A percentile compares a stretch with the other conserved stretches of the same genome.
These are phyloP conservation scores for Zingel zingel DNA, from an alignment of 2,113 vertebrate species.

Conservation along the genomic window DNA sequence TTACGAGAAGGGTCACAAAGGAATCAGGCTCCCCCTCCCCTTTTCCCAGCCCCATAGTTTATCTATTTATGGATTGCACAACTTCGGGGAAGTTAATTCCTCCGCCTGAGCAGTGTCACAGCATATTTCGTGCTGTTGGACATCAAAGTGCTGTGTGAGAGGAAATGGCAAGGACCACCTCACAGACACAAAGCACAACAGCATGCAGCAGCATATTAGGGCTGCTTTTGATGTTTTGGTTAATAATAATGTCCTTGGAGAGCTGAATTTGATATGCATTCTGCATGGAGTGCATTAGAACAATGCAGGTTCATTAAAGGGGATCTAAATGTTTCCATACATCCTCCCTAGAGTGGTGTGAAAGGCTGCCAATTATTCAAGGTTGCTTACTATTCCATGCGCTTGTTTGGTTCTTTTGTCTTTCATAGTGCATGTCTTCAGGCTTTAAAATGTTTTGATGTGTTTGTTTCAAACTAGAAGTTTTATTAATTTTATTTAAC, in stretches of 20 bases:
- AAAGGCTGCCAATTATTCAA: slow-evolving; percentile 61
- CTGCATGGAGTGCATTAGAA: slow-evolving; percentile 76
- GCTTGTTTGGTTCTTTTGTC: slow-evolving; percentile 17
- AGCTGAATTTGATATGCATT: slow-evolving; percentile 79
- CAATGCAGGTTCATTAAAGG: slow-evolving; percentile 78
- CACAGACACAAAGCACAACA: slow-evolving; percentile 77
- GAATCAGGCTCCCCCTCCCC: slow-evolving; percentile 45
- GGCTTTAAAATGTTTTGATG: slow-evolving; percentile 8
- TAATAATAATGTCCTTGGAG: slow-evolving; percentile 77
- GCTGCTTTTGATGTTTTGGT: slow-evolving; percentile 79
- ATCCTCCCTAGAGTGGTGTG: slow-evolving; percentile 60
- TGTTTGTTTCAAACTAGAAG: not conserved
- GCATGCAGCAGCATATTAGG: slow-evolving; percentile 72
- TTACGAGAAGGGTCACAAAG: slow-evolving; percentile 78
- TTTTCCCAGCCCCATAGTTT: slow-evolving; percentile 70
- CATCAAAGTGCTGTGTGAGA: slow-evolving; percentile 80
- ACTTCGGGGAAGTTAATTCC: slow-evolving; percentile 78
- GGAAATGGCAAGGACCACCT: slow-evolving; percentile 81
- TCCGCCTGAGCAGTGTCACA: slow-evolving; percentile 70
- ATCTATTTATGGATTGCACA: slow-evolving; percentile 83
- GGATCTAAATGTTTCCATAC: slow-evolving; percentile 81
- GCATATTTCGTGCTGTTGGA: slow-evolving; percentile 74
- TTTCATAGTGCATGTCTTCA: not conserved
- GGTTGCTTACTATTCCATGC: slow-evolving; percentile 18
- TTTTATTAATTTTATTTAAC: not conserved